Percentiles rank a stretch among this genome's conserved stretches.
phyloP scores from a whole-genome alignment of 2,113 vertebrate species.

The Limanda limanda region DNA sequence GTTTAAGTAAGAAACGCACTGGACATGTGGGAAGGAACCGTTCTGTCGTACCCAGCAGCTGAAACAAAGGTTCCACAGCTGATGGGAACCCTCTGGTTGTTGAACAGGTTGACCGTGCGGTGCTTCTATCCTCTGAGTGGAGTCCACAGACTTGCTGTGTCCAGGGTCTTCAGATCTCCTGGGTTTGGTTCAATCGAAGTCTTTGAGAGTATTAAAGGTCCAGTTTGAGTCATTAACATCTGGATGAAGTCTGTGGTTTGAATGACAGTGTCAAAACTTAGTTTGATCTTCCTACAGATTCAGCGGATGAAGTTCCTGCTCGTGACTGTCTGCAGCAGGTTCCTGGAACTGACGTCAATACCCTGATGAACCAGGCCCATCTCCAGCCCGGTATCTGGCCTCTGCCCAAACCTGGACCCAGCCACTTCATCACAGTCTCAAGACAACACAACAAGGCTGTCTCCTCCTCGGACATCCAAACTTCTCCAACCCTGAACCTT shows the following conservation, averaged over 20 bases:
- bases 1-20: conserved; percentile 61
- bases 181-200: conserved; percentile 60
- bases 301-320: not conserved
- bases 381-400: not conserved
- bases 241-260: not conserved
- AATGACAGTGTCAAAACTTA: not conserved
- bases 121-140: conserved; percentile 68
- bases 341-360: not conserved
- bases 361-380: not conserved
- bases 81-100: not conserved
- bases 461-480: not conserved
- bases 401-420: not conserved
- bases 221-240: not conserved
- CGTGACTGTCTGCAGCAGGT: not conserved
- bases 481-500: not conserved
- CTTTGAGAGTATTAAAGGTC: conserved; percentile 44
- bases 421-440: not conserved
- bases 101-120: conserved; percentile 65
- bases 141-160: conserved; percentile 50
- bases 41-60: too few relatives aligned
- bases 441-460: not conserved
- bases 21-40: not conserved
- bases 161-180: conserved; percentile 31
- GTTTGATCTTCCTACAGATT: conserved; percentile 10
- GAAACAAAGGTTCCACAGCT: not conserved